Base-by-base conservation (phyloP, 2,888 invertebrate species). In the Danaus chrysippus region DNA sequence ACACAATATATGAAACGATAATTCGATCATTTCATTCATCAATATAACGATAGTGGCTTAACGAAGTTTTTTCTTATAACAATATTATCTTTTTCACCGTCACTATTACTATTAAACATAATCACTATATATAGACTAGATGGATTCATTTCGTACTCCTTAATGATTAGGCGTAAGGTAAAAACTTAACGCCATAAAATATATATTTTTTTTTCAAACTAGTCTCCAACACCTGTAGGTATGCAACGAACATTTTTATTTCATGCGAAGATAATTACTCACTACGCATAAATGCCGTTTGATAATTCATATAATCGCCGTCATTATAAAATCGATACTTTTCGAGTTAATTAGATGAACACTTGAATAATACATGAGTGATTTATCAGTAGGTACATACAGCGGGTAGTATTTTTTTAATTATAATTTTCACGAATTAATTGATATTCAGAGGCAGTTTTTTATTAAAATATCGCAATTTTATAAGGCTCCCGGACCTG, bases 381-480 rank as follows among this genome's bases (percentile, higher is more conserved):
- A 81, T 81, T 81, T 77, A 83, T 82, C 76, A 77, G 78, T 77
- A 76, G n/a, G 49, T 73, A 68, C 67, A 70, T 73, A 68, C 67
- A 70, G 66, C 65, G 64, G 64, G 49, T 34, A 49, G 53, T 63
- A 70, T 73, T 70, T 64, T 67, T 78, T 78, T 79, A 79, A 81
- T 82, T 34, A 34, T 34, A 34, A 34, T 34, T 34, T 80, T 76
- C 71, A 68, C 69, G 74, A 79, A 83, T 82, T 84, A 84, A 85
- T 86, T 85, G 77, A 77, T 80, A 85, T 85, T 79, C 84, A 77
- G 71, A 76, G 75, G 75, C 75, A 70, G 79, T 78, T 78, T 76
- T 77, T 81, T 84, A 83, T 84, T 86, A 85, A 85, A 84, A 87
- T 86, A 86, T 84, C 79, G 82, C 83, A 82, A 76, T 85, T 84